These are phyloP conservation scores for Pegoplata infirma DNA, from an alignment of 2,888 invertebrate genomes.

Conservation along the genomic window DNA sequence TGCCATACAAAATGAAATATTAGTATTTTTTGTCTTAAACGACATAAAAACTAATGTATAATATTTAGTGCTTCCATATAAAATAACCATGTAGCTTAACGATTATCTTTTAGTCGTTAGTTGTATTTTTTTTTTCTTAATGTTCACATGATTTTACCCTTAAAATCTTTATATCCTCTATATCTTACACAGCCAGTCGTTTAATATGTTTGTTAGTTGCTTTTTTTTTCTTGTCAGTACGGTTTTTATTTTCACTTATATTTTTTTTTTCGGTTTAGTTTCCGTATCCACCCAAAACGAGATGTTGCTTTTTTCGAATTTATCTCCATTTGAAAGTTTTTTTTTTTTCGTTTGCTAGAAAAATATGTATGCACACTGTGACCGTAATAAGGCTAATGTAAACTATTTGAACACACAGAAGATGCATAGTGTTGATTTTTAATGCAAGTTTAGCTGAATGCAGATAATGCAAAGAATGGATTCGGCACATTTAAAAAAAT, in stretches of 20 bases:
- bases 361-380: slow-evolving; percentile 23
- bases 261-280: background rate
- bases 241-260: background rate
- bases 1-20: too few relatives aligned
- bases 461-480: too few relatives aligned
- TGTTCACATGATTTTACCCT: slow-evolving; percentile 26
- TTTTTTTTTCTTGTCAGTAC: slow-evolving; percentile 5
- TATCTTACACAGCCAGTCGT: background rate
- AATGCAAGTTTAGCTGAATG: background rate
- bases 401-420: slow-evolving; percentile 39
- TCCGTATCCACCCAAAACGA: slow-evolving; percentile 21
- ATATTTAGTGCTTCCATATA: background rate
- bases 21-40: too few relatives aligned
- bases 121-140: slow-evolving; percentile 6
- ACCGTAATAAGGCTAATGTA: slow-evolving; percentile 68
- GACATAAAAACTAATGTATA: slow-evolving; percentile 6
- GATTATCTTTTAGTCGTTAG: slow-evolving; percentile 23
- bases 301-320: slow-evolving; percentile 25
- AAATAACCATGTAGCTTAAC: slow-evolving; percentile 16
- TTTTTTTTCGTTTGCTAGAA: background rate
- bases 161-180: slow-evolving; percentile 3
- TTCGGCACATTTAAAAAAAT: too few relatives aligned
- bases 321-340: slow-evolving; percentile 29
- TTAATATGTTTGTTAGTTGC: background rate
- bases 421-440: slow-evolving; percentile 48